These are phyloP conservation scores for Trilocha varians DNA, from an alignment of 2,888 invertebrate species.

Conservation along the genomic window DNA sequence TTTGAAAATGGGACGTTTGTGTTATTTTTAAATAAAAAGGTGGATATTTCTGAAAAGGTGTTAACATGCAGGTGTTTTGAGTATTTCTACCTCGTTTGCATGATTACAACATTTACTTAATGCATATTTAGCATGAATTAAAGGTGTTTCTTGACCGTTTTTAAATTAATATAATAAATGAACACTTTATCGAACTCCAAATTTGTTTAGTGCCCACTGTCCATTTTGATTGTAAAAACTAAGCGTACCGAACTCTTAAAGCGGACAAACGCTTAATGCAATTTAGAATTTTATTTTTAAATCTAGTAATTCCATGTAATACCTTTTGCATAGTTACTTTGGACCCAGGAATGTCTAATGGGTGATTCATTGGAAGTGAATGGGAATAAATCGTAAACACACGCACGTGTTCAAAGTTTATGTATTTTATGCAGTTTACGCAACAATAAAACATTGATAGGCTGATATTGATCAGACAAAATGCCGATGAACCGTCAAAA, in stretches of 20 bases:
- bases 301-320: no score
- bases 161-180: no score
- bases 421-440: background rate
- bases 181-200: no score
- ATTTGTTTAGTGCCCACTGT: no score
- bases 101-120: background rate
- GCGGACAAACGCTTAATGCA: no score
- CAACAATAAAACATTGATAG: background rate
- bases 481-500: conserved; percentile 4
- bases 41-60: background rate
- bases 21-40: no score
- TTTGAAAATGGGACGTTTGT: no score
- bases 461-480: background rate
- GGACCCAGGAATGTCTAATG: conserved; percentile 3
- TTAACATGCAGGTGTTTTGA: background rate
- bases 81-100: background rate
- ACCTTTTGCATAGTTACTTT: no score
- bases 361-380: conserved; percentile 3
- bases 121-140: background rate
- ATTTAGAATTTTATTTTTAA: no score
- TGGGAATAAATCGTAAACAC: conserved; percentile 17
- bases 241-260: no score
- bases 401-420: conserved; percentile 8
- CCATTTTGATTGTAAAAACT: no score
- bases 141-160: no score